Base-by-base conservation (phyloP, 2,113 vertebrate genomes). In the Anguilla japonica region DNA sequence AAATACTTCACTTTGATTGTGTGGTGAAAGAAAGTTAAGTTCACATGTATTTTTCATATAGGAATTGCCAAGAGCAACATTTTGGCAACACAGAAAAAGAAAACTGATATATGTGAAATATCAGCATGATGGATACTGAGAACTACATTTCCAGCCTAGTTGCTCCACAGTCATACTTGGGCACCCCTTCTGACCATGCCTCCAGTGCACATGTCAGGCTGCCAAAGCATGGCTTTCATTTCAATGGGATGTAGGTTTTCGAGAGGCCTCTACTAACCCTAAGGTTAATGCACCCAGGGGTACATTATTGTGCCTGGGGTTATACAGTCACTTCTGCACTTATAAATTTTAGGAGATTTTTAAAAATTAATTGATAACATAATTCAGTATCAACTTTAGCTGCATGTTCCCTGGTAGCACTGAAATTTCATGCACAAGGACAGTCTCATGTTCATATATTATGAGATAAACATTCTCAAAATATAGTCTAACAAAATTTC, bases 201-300 rank as follows among this genome's bases (percentile, higher is more conserved):
- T 41, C 39, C 41, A 43, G 41, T 81, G 79, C 79, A 41, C 40
- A 81, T 5, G 0, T 11, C 34, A 40, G 34, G 34, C 79, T 41
- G 41, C 29, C 40, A 81, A 81, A 81, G 20, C 40, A 39, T 79
- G 79, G 15, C 40, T 43, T 81, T 20, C 41, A 40, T 81, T 43
- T 81, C 39, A 81, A 22, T 41, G 18, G 79, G 79, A 81, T 20
- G 40, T 60, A 9, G 34, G 14, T 41, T 81, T 81, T 81, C 41
- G 8, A 41, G 79, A 81, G 40, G 79, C 20, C 41, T 43, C 79
- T 20, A 14, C 41, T 81, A 41, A 81, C 34, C 29, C 26, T 6
- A 81, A 16, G 14, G 41, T 81, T 81, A 81, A 81, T 81, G 40
- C 29, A 43, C 79, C 40, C 18, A 81, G 79, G 79, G 79, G 79